These are phyloP conservation scores for Probaryconus sp. DNA, from an alignment of 1,140 invertebrate species.

Conservation along the genomic window DNA sequence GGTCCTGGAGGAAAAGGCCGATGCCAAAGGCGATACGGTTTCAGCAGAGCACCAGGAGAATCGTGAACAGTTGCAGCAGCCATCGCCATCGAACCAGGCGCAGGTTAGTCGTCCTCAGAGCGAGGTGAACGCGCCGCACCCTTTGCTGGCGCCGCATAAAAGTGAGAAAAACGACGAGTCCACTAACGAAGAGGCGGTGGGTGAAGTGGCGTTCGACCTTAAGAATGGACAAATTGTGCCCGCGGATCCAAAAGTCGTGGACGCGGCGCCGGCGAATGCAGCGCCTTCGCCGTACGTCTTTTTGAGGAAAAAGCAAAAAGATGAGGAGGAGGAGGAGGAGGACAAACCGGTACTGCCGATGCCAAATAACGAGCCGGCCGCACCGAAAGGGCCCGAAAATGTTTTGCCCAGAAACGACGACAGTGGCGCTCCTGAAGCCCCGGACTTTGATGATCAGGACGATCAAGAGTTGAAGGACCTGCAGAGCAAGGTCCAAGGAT, in stretches of 20 bases:
- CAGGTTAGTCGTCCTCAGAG: conserved; percentile 74
- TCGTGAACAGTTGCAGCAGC: conserved; percentile 44
- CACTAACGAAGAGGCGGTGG: conserved; percentile 40
- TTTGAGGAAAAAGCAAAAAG: conserved; percentile 2
- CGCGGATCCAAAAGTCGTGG: conserved; percentile 62
- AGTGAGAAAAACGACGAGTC: conserved; percentile 45
- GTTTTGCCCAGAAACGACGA: too few species aligned
- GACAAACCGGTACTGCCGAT: conserved; percentile 19
- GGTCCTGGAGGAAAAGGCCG: conserved; percentile 15
- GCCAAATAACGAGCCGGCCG: conserved; percentile 19
- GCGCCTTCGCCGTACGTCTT: conserved; percentile 4
- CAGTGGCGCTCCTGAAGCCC: too few species aligned
- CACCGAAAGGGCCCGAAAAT: conserved; percentile 36
- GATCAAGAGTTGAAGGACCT: too few species aligned
- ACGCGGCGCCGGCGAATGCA: background rate
- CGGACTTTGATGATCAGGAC: too few species aligned
- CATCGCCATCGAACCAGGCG: conserved; percentile 61
- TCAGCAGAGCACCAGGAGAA: conserved; percentile 19
- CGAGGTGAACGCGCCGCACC: conserved; percentile 62
- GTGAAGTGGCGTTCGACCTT: conserved; percentile 65
- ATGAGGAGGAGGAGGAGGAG: conserved; percentile 12
- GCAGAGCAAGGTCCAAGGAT: too few species aligned
- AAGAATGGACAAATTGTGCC: conserved; percentile 69
- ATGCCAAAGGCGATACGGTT: background rate
- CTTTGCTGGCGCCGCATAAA: conserved; percentile 65